These are phyloP conservation scores for Nylanderia fulva DNA, from an alignment of 1,140 invertebrate genomes.

Conservation along the genomic window DNA sequence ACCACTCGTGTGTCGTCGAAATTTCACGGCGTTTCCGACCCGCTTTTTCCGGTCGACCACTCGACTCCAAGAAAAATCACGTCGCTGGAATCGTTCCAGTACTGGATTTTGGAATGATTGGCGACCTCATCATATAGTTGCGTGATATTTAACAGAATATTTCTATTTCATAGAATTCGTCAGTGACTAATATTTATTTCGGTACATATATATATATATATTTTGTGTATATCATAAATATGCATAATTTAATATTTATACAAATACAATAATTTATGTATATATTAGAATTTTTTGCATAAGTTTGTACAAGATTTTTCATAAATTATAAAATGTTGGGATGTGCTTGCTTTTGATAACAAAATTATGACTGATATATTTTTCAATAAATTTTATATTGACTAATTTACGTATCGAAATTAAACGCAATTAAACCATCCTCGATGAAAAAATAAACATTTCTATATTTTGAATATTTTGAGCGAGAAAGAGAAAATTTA, in stretches of 20 bases:
- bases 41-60: constrained; percentile 29
- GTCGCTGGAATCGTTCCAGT: constrained; percentile 18
- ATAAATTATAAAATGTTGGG: not conserved
- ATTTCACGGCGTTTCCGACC: constrained; percentile 50
- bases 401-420: too few relatives aligned
- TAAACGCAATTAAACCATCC: not conserved
- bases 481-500: too few relatives aligned
- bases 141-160: not conserved
- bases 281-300: not conserved
- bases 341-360: not conserved
- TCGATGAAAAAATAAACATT: not conserved
- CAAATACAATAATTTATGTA: not conserved
- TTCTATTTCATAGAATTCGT: not conserved
- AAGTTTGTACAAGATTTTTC: not conserved
- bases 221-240: too few relatives aligned
- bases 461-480: not conserved
- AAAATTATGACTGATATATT: constrained; percentile 1
- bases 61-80: constrained; percentile 31
- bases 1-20: constrained; percentile 46
- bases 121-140: not conserved
- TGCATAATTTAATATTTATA: not conserved
- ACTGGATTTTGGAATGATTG: not conserved
- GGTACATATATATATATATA: not conserved
- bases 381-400: not conserved
- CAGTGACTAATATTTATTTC: not conserved